Base-by-base conservation (phyloP, 2,113 vertebrate species). In the Thalassarche chlororhynchos region DNA sequence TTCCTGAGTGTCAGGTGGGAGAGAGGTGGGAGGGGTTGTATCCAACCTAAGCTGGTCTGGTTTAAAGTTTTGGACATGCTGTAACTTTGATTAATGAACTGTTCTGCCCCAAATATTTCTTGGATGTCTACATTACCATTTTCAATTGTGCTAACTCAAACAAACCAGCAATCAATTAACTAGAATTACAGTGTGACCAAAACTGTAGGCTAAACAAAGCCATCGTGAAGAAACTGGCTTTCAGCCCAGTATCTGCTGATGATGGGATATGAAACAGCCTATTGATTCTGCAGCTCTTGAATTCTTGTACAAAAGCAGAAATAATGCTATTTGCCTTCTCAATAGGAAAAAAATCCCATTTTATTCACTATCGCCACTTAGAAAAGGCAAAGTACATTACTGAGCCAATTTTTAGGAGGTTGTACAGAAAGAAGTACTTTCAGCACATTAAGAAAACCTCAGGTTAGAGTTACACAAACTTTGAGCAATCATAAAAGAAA, bases 81-180 rank as follows among this genome's bases (percentile, higher is more conserved):
- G 47, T 84, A 51, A 93, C 64, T 86, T 89, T 95, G 90, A 89
- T 89, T 91, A 90, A 96, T 88, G 74, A 69, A 61, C 82, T 94
- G 62, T 88, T 94, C 93, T 74, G 71, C 52, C 82, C 84, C 46
- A 86, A 96, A 85, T 93, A 86, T 95, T 95, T 94, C 74, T 90
- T 97, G 90, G 75, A 97, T 84, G 64, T 92, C 95, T 93, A 78
- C 46, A 26, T 93, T 90, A 87, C 88, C 76, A 52, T 94, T 97
- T 95, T 95, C 95, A 89, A 97, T 97, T 96, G 97, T 96, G 90
- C 80, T 95, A 95, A 84, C 77, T 93, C 77, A 96, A 97, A 95
- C 90, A 95, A 97, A 94, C 88, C 51, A 77, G 86, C 85, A 97
- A 97, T 97, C 95, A 93, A 93, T 96, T 97, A 95, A 81, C 64